phyloP scores from a whole-genome alignment of 2,888 invertebrate genomes.

The Ferdinandea cuprea region DNA sequence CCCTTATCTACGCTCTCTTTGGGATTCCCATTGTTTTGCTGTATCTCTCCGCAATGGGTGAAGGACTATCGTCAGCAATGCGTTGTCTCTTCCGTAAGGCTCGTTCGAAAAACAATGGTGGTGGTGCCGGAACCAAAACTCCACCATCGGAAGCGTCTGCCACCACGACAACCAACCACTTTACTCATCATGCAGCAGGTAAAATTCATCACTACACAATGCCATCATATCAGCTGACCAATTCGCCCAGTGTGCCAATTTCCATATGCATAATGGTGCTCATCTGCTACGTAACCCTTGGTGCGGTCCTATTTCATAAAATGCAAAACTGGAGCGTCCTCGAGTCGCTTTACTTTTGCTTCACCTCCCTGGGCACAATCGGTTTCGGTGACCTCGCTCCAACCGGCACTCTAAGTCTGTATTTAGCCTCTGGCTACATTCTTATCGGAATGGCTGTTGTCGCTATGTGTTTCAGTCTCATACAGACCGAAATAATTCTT shows the following conservation, averaged over 20 bases:
- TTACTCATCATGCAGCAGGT: slow-evolving; percentile 70
- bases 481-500: slow-evolving; percentile 89
- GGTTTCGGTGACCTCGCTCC: slow-evolving; percentile 92
- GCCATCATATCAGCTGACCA: slow-evolving; percentile 75
- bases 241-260: slow-evolving; percentile 90
- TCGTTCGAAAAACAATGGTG: slow-evolving; percentile 78
- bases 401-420: slow-evolving; percentile 87
- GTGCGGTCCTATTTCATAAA: slow-evolving; percentile 93
- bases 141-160: slow-evolving; percentile 79
- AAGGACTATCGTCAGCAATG: slow-evolving; percentile 91
- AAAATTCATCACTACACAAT: slow-evolving; percentile 75
- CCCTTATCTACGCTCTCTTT: slow-evolving; percentile 92
- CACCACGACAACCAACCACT: slow-evolving; percentile 73
- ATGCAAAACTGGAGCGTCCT: slow-evolving; percentile 96
- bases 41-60: slow-evolving; percentile 94
- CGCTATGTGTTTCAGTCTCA: slow-evolving; percentile 93
- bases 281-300: slow-evolving; percentile 93
- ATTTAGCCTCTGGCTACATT: slow-evolving; percentile 91
- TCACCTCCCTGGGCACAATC: slow-evolving; percentile 91
- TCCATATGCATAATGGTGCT: slow-evolving; percentile 93
- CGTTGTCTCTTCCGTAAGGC: slow-evolving; percentile 87
- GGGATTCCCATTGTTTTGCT: slow-evolving; percentile 95
- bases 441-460: slow-evolving; percentile 93
- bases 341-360: slow-evolving; percentile 93
- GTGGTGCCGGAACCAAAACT: slow-evolving; percentile 77